Base-by-base conservation (phyloP, 2,888 invertebrate species). In the Serrognathus titanus region DNA sequence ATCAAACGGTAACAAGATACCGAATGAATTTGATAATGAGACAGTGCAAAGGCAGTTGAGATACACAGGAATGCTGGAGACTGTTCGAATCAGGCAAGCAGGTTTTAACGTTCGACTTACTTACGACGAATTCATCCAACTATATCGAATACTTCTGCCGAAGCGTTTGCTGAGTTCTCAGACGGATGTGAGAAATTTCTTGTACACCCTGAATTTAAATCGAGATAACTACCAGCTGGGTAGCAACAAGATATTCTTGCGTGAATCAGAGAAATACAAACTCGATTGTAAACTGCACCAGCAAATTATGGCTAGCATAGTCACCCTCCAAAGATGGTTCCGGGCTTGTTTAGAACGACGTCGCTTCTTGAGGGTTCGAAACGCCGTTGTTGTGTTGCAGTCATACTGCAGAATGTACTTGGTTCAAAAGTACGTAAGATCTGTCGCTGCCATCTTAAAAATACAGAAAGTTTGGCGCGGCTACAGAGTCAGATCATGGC, bases 41-140 rank as follows among this genome's bases (percentile, higher is more conserved):
- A 92, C 95, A 0, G 95, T 97, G 7, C 89, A 95, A 69, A 82
- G 95, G 50, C 90, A 93, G 74, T 80, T 97, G 57, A 83, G 96
- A 8, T 97, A 97, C 78, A 97, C 97, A 0, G 97, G 97, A 59
- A 97, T 97, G 97, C 74, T 97, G 69, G 97, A 97, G 74, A 97
- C 97, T 0, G 97, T 97, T 10, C 82, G 95, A 66, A 97, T 97
- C 62, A 81, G 97, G 49, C 93, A 95, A 73, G 95, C 96, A 1
- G 97, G 97, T 1, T 97, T 96, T 80, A 95, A 95, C 76, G 95
- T 97, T 59, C 83, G 97, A 37, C 83, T 97, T 37, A 90, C 92
- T 0, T 96, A 95, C 76, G 94, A 95, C 74, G 95, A 96, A 78
- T 97, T 97, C 76, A 92, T 94, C 61, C 94, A 94, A 71, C 80